Conservation (phyloP, 2,888 invertebrate species). For the Drosophila borborema region DNA sequence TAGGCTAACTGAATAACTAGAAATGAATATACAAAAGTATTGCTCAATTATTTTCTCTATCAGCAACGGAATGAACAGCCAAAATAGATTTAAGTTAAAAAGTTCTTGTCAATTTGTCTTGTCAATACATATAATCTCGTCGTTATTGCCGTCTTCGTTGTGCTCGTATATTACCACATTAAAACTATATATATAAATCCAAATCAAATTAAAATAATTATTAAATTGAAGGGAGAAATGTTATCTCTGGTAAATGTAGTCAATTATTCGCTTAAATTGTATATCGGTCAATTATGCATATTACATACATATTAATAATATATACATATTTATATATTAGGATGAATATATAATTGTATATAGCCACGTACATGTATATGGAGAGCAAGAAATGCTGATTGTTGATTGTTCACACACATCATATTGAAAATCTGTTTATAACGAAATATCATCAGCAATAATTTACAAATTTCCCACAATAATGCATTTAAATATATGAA, state of each 20-base stretch:
- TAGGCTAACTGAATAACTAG: constrained; percentile 9
- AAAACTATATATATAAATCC: constrained; percentile 26
- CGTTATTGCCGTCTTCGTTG: constrained; percentile 62
- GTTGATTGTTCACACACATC: constrained; percentile 25
- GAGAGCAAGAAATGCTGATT: constrained; percentile 22
- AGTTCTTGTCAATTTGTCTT: constrained; percentile 66
- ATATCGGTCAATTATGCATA: constrained; percentile 69
- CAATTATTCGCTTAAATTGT: constrained; percentile 62
- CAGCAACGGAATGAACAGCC: constrained; percentile 40
- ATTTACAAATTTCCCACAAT: constrained; percentile 56
- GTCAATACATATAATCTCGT: constrained; percentile 68
- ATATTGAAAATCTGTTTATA: constrained; percentile 12
- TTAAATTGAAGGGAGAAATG: constrained; percentile 47
- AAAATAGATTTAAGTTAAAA: constrained; percentile 28
- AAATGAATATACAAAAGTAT: constrained; percentile 44
- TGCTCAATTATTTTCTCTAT: constrained; percentile 48
- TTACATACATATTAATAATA: constrained; percentile 23
- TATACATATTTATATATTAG: constrained; percentile 26
- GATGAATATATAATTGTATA: constrained; percentile 51
- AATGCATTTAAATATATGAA: constrained; percentile 70
- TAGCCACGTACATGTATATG: constrained; percentile 31
- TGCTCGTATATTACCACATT: constrained; percentile 66
- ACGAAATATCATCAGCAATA: constrained; percentile 38
- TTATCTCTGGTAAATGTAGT: constrained; percentile 76
- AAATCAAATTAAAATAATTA: constrained; percentile 28